Percentiles rank a stretch among this genome's conserved stretches.
Evolutionary conservation across 1,140 invertebrate species (phyloP).

Genomic region (Agrypnia vestita): DNA sequence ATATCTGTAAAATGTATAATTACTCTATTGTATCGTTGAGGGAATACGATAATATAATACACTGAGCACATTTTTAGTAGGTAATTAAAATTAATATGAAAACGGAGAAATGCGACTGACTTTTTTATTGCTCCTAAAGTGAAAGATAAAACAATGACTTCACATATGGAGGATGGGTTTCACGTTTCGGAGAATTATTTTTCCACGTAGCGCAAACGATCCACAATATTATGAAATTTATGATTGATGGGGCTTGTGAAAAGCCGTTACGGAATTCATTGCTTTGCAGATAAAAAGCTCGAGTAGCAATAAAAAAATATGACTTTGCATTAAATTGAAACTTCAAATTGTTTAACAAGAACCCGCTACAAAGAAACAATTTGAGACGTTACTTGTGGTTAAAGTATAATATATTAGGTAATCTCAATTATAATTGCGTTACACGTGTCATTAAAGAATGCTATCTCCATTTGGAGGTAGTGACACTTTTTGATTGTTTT

Average conservation of each 20-base stretch:
- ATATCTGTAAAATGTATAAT: too few relatives aligned
- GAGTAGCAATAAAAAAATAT: slow-evolving; percentile 40
- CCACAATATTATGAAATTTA: slow-evolving; percentile 45
- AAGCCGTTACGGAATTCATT: slow-evolving; percentile 43
- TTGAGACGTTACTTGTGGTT: too few relatives aligned
- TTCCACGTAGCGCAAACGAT: slow-evolving; percentile 36
- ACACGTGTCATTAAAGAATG: too few relatives aligned
- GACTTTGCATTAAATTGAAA: slow-evolving; percentile 38
- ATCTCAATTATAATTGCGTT: too few relatives aligned
- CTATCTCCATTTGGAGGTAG: too few relatives aligned
- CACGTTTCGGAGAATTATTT: slow-evolving; percentile 27
- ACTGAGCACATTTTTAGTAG: too few relatives aligned
- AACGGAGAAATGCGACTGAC: too few relatives aligned
- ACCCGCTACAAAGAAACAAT: neutral
- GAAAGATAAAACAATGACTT: slow-evolving; percentile 25
- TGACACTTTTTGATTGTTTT: too few relatives aligned
- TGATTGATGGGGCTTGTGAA: slow-evolving; percentile 46
- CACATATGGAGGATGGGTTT: neutral
- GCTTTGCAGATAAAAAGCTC: slow-evolving; percentile 27
- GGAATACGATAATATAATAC: too few relatives aligned
- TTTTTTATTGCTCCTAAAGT: neutral
- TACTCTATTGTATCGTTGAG: too few relatives aligned
- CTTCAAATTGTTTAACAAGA: slow-evolving; percentile 31
- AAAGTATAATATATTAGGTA: too few relatives aligned
- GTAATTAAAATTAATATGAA: too few relatives aligned